phyloP scores from a whole-genome alignment of 2,888 invertebrate species.

The Netelia melanura region DNA sequence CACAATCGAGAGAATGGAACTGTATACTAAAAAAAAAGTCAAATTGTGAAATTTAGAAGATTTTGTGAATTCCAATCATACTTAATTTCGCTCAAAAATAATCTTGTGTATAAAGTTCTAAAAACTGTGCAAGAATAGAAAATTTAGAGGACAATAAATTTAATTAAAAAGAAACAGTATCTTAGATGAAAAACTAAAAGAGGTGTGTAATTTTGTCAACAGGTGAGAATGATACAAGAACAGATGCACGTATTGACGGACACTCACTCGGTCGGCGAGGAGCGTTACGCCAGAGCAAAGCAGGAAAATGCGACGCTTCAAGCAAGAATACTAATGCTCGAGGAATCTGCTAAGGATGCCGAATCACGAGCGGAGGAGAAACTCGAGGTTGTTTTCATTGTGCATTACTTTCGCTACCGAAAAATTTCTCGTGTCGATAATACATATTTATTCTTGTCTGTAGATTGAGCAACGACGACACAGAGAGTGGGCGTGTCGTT shows the following conservation, averaged over 20 bases:
- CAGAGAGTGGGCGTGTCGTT: constrained; percentile 92
- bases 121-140: not conserved
- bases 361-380: constrained; percentile 86
- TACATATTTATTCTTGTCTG: constrained; percentile 35
- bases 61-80: no score
- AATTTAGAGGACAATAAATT: not conserved
- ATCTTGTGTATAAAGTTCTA: no score
- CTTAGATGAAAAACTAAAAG: no score
- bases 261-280: constrained; percentile 94
- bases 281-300: constrained; percentile 95
- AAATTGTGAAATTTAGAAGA: no score
- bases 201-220: constrained; percentile 63
- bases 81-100: no score
- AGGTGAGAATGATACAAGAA: constrained; percentile 97
- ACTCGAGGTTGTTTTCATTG: constrained; percentile 83
- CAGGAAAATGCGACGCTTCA: constrained; percentile 97
- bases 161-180: no score
- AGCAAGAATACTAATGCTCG: constrained; percentile 95
- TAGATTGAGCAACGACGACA: constrained; percentile 95
- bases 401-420: not conserved
- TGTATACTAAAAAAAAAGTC: no score
- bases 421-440: not conserved
- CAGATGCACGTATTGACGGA: constrained; percentile 96
- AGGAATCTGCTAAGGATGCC: constrained; percentile 87
- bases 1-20: no score